phyloP scores from a whole-genome alignment of 2,113 vertebrate species.

The Ailuropoda melanoleuca region DNA sequence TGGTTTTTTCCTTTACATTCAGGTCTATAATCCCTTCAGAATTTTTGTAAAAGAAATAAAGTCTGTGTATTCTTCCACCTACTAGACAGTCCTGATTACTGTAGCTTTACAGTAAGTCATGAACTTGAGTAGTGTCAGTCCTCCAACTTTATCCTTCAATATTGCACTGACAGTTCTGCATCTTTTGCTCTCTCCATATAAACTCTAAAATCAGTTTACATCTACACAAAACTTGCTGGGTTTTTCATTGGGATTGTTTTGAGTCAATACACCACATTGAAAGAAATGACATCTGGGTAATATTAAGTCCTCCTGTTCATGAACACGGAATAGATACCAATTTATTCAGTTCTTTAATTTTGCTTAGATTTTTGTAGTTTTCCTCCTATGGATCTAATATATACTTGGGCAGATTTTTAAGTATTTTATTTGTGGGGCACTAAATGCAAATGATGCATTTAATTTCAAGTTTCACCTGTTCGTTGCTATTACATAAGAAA shows the following conservation, averaged over 20 bases:
- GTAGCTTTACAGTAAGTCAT: background rate
- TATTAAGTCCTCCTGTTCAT: background rate
- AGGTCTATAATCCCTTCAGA: background rate
- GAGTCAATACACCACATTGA: background rate
- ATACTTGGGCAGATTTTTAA: background rate
- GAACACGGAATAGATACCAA: background rate
- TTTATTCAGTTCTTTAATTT: background rate
- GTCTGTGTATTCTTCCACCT: background rate
- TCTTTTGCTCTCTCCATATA: background rate
- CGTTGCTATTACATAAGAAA: background rate
- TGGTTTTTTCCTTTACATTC: background rate
- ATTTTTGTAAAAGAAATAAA: background rate
- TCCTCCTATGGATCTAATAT: background rate
- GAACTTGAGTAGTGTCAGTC: background rate
- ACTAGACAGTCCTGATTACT: background rate
- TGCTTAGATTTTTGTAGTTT: background rate
- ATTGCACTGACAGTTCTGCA: background rate
- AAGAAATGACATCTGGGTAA: background rate
- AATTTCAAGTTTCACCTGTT: background rate
- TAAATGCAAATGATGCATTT: background rate
- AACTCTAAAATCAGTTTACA: background rate
- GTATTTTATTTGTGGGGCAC: background rate
- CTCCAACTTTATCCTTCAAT: background rate
- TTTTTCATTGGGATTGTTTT: background rate
- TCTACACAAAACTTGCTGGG: background rate